A percentile compares a stretch with the other conserved stretches of the same genome.
Conservation (phyloP, 2,113 vertebrate genomes). For the Heterocephalus glaber region DNA sequence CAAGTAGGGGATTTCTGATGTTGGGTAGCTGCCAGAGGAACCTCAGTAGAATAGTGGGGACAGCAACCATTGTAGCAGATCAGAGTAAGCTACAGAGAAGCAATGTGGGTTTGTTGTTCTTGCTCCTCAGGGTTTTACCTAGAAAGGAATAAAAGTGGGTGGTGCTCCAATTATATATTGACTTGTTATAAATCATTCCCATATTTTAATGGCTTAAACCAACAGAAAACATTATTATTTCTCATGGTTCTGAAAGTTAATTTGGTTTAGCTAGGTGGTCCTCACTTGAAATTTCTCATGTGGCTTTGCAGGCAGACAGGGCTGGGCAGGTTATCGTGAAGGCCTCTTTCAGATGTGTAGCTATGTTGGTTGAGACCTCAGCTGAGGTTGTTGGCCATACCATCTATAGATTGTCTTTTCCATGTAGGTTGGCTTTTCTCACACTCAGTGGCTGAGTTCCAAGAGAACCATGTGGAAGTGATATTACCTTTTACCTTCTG, state of each 20-base stretch:
- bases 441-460: neutral
- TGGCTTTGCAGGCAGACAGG: neutral
- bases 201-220: constrained; percentile 11
- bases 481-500: neutral
- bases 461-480: constrained; percentile 11
- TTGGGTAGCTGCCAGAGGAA: neutral
- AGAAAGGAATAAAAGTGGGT: neutral
- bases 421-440: neutral
- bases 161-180: neutral
- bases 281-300: neutral
- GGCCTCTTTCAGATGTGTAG: neutral
- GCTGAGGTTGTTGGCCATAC: neutral
- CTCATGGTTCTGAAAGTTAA: neutral
- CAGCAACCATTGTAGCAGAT: neutral
- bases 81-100: neutral
- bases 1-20: neutral
- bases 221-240: neutral
- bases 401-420: constrained; percentile 11
- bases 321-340: neutral
- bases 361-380: neutral
- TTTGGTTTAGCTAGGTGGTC: neutral
- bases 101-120: neutral
- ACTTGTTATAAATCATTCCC: neutral
- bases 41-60: neutral
- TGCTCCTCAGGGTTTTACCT: neutral